Conservation (phyloP, 2,113 vertebrate species). For the Gracilinanus agilis region DNA sequence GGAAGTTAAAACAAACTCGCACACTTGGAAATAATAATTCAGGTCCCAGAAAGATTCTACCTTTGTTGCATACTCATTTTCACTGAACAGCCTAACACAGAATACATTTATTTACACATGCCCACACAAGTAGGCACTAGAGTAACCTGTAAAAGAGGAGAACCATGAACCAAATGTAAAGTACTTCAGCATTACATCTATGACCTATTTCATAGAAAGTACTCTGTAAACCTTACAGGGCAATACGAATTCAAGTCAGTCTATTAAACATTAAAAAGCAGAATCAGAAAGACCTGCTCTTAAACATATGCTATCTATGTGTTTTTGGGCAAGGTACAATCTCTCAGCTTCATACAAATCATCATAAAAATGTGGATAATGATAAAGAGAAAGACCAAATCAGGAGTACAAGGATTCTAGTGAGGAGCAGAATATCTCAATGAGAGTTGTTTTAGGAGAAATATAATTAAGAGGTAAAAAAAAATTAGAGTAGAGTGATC, state of each 20-base stretch:
- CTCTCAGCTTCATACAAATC: neutral
- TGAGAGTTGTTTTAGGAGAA: neutral
- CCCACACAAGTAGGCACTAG: neutral
- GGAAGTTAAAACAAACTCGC: neutral
- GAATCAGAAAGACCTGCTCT: neutral
- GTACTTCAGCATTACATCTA: neutral
- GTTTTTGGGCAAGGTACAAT: neutral
- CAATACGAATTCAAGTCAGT: neutral
- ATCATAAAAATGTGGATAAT: neutral
- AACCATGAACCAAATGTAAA: neutral
- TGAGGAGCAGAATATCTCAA: neutral
- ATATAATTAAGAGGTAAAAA: neutral
- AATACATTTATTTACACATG: neutral
- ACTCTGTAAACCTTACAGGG: neutral
- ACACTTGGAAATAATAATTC: neutral
- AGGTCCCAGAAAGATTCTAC: no score
- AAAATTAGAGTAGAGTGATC: neutral
- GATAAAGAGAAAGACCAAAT: neutral
- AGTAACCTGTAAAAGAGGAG: neutral
- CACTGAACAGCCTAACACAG: neutral
- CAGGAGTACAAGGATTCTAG: neutral
- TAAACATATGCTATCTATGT: neutral
- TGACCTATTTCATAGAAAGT: neutral
- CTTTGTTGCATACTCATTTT: neutral
- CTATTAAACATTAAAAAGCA: neutral